Percentiles rank a stretch among this genome's conserved stretches.
Evolutionary conservation across 1,140 invertebrate genomes (phyloP).

Genomic region (Pogonus chalceus): DNA sequence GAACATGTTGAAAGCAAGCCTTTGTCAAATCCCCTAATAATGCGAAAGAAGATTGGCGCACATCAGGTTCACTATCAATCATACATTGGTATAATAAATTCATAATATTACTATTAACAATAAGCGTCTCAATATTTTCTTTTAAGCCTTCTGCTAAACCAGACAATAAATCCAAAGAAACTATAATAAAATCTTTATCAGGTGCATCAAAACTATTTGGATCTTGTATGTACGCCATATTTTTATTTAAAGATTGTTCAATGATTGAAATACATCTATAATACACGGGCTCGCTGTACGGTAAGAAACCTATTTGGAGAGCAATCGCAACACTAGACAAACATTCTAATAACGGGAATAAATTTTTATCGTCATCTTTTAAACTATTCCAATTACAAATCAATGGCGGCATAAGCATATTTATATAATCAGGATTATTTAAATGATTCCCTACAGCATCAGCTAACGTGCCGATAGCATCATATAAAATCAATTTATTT

Average conservation of each 20-base stretch:
- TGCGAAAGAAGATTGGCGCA: conserved; percentile 95
- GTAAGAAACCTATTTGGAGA: conserved; percentile 89
- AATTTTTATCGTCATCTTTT: conserved; percentile 95
- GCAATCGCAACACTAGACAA: conserved; percentile 95
- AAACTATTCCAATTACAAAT: conserved; percentile 96
- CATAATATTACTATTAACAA: conserved; percentile 87
- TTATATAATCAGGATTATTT: conserved; percentile 92
- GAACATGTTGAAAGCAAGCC: conserved; percentile 93
- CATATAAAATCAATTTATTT: conserved; percentile 95
- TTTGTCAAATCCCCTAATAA: conserved; percentile 95
- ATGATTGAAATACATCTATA: conserved; percentile 89
- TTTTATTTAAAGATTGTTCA: conserved; percentile 92
- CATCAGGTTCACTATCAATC: conserved; percentile 95
- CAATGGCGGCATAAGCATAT: conserved; percentile 94
- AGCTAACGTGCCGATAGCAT: conserved; percentile 95
- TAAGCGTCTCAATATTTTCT: conserved; percentile 84
- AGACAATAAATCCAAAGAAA: conserved; percentile 90
- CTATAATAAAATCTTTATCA: conserved; percentile 99
- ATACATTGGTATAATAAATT: conserved; percentile 94
- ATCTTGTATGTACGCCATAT: conserved; percentile 78
- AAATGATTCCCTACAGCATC: conserved; percentile 95
- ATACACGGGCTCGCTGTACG: conserved; percentile 96
- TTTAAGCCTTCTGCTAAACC: conserved; percentile 91
- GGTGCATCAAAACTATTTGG: conserved; percentile 79
- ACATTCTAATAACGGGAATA: conserved; percentile 95